Evolutionary conservation across 1,140 invertebrate species (phyloP).

Genomic region (Protaetia brevitarsis): DNA sequence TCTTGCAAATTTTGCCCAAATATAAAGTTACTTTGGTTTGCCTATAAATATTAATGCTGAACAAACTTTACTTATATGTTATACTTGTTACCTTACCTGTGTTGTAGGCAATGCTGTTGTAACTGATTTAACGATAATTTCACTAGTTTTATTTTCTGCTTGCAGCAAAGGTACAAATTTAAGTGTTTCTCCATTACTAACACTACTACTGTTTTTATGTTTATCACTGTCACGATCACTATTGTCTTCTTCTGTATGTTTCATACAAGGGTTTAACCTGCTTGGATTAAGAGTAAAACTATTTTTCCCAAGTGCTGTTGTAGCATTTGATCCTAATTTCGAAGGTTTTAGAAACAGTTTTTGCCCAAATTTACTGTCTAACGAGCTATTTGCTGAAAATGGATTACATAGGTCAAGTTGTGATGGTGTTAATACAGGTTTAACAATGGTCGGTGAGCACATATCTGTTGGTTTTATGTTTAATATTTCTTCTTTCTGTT

Average conservation of each 20-base stretch:
- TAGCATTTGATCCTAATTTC: slow-evolving; percentile 19
- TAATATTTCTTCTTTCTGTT: slow-evolving; percentile 27
- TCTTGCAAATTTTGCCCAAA: slow-evolving; percentile 92
- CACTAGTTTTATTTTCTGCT: slow-evolving; percentile 30
- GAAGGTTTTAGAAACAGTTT: slow-evolving; percentile 32
- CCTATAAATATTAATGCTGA: background rate
- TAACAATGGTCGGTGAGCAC: slow-evolving; percentile 29
- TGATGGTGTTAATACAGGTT: slow-evolving; percentile 38
- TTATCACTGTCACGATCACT: slow-evolving; percentile 24
- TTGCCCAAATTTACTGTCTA: slow-evolving; percentile 1
- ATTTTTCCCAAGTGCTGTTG: slow-evolving; percentile 21
- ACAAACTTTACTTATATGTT: background rate
- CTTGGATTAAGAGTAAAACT: slow-evolving; percentile 39
- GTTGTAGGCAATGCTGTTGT: background rate
- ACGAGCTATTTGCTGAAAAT: slow-evolving; percentile 11
- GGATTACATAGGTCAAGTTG: slow-evolving; percentile 29
- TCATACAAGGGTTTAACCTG: slow-evolving; percentile 42
- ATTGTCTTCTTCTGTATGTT: slow-evolving; percentile 26
- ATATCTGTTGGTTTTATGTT: slow-evolving; percentile 19
- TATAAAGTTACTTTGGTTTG: slow-evolving; percentile 59
- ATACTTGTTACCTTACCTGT: slow-evolving; percentile 10
- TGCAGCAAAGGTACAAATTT: slow-evolving; percentile 45
- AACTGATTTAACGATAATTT: slow-evolving; percentile 13
- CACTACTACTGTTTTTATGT: slow-evolving; percentile 30
- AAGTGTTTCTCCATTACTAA: slow-evolving; percentile 39